Evolutionary conservation across 2,888 invertebrate genomes (phyloP), one percentile per base, ranked within the genome.

Genomic region (Cryptus armator): DNA sequence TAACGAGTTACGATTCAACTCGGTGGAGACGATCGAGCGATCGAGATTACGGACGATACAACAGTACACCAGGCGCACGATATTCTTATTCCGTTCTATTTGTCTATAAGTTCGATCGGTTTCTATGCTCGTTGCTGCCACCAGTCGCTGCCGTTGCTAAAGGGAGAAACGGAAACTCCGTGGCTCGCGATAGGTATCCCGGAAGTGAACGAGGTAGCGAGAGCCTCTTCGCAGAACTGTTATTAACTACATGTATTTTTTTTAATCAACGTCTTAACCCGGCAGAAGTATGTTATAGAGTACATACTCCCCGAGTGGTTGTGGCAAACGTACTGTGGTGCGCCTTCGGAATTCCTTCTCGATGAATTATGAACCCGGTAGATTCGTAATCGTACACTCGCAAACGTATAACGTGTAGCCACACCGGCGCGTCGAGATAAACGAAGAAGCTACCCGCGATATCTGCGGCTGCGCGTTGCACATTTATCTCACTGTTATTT

Each of bases 241-340:
- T 89, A 89, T 89, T 89, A 88, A 89, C 88, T 77, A 83, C 83
- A 81, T 71, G 78, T 78, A 87, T 84, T 86, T 87, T 85, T 46
- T 48, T 46, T 68, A 79, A 85, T 81, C 81, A 75, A 62, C 71
- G 78, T 71, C 78, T 59, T 71, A 76, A n/a, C 48, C 14, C 29
- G 29, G 24, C 24, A 19, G 29, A 68, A 71, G 56, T 79, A 75
- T 71, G 75, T 70, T 75, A 64, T 59, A 71, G 9, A 19, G n/a
- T 12, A 14, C 59, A 62, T 44, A 46, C 72, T 19, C 43, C 6
- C 14, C 32, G 62, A 32, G 71, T 53, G 56, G 76, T 67, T 75
- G 70, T 37, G 37, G 37, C 70, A 24, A 66, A 37, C 56, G 16
- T 19, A 44, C 67, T 70, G 79, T 79, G 70, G 59, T n/a, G 14